Evolutionary conservation across 2,113 vertebrate genomes (phyloP).

Genomic region (Callaeas wilsoni): DNA sequence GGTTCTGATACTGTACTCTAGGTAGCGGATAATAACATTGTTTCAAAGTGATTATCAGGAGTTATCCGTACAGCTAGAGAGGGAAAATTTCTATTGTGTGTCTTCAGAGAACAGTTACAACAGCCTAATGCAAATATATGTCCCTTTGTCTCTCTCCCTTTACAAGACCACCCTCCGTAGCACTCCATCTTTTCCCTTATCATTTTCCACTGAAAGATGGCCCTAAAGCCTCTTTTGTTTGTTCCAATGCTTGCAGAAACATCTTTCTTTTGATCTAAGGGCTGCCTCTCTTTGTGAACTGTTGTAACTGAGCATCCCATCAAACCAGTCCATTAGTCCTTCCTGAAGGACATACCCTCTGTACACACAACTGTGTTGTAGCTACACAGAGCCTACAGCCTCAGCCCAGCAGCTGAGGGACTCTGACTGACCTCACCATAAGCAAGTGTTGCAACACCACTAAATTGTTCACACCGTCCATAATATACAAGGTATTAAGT

Average conservation of each 20-base stretch:
- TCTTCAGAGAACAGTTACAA: neutral
- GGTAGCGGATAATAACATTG: neutral
- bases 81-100: neutral
- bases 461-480: neutral
- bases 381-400: neutral
- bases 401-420: neutral
- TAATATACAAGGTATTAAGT: neutral
- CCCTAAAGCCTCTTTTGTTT: neutral
- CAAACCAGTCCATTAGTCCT: neutral
- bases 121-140: neutral
- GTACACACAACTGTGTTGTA: neutral
- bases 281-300: neutral
- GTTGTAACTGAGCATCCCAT: neutral
- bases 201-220: neutral
- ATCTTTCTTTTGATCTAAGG: neutral
- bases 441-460: neutral
- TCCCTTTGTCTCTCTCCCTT: neutral
- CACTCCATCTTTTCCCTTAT: neutral
- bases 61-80: neutral
- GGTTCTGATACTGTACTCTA: neutral
- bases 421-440: neutral
- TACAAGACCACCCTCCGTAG: neutral
- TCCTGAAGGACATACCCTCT: neutral
- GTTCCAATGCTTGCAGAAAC: neutral
- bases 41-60: neutral